phyloP scores from a whole-genome alignment of 2,113 vertebrate species.

The Syngnathus scovelli region DNA sequence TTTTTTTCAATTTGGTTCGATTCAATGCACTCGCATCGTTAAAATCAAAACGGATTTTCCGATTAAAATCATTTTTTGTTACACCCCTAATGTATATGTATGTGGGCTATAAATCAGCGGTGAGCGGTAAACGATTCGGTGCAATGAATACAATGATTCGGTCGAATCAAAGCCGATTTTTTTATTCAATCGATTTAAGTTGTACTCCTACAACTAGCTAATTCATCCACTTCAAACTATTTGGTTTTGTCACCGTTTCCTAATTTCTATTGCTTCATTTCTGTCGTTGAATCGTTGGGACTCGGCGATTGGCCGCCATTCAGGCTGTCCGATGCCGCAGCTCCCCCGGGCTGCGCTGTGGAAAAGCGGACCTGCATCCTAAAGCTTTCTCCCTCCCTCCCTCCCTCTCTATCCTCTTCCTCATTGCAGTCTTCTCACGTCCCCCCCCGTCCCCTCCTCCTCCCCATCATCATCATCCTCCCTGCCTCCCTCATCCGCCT shows the following conservation, averaged over 20 bases:
- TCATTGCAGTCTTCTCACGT: conserved; percentile 94
- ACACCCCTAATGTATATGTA: too few species aligned
- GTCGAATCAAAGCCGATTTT: too few species aligned
- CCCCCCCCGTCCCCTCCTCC: conserved; percentile 48
- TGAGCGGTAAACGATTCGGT: too few species aligned
- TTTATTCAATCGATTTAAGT: too few species aligned
- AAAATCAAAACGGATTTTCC: too few species aligned
- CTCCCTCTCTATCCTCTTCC: conserved; percentile 50
- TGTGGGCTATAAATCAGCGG: too few species aligned
- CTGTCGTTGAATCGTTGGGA: too few species aligned
- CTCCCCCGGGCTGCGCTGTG: conserved; percentile 72
- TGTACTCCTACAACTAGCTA: not conserved
- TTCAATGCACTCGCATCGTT: too few species aligned
- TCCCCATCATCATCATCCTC: conserved; percentile 62
- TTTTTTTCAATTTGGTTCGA: too few species aligned
- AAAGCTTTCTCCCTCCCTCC: conserved; percentile 4
- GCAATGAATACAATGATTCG: too few species aligned
- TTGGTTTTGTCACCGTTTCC: not conserved
- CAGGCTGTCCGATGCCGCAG: conserved; percentile 73
- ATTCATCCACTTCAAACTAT: not conserved
- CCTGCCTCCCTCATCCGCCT: conserved; percentile 68
- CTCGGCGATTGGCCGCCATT: conserved; percentile 31
- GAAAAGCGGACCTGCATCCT: conserved; percentile 68
- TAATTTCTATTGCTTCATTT: not conserved
- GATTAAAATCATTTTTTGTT: too few species aligned